Base-by-base conservation (phyloP, 2,888 invertebrate genomes). In the Chloromyia formosa region DNA sequence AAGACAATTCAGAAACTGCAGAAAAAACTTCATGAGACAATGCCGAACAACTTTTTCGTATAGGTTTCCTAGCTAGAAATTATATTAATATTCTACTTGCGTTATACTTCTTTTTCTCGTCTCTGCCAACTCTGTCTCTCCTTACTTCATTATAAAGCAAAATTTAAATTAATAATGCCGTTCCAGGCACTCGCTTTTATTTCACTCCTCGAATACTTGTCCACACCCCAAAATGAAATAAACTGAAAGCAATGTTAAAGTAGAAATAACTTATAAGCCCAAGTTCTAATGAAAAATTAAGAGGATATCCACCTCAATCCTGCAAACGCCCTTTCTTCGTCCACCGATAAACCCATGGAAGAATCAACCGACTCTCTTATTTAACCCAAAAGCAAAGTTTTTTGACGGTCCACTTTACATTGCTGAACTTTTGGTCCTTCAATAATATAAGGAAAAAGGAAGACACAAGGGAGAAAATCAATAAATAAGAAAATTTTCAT, bases 251-350 rank as follows among this genome's bases (percentile, higher is more conserved):
- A 69, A 16, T 16, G 54, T 45, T 54, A 27, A 58, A 71, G 58
- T 40, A 71, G 58, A 71, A 71, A 71, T 58, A 71, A 71, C 71
- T 56, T 71, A 71, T 42, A 61, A 69, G 61, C 56, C 42, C 73
- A 61, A 61, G 53, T 35, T 18, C 61, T 73, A 61, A 73, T 73
- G 73, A 73, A 73, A 73, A 73, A 73, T 73, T 73, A 73, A 72
- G 72, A 72, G 61, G 73, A 61, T 73, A n/a, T 27, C 27, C 49
- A 35, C 45, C 49, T 23, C 12, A 10, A 60, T 20, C 18, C 22
- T 20, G 45, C 14, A 49, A 49, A 2, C 12, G 14, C 23, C 20
- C 27, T 20, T 45, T 22, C 49, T n/a, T 12, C 27, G n/a, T n/a
- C n/a, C n/a, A n/a, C n/a, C n/a, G n/a, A n/a, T n/a, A n/a, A 62